Percentiles rank a stretch among this genome's conserved stretches.
Evolutionary conservation across 2,797 vertebrate genomes (phyloP).

Genomic region (Choloepus didactylus): DNA sequence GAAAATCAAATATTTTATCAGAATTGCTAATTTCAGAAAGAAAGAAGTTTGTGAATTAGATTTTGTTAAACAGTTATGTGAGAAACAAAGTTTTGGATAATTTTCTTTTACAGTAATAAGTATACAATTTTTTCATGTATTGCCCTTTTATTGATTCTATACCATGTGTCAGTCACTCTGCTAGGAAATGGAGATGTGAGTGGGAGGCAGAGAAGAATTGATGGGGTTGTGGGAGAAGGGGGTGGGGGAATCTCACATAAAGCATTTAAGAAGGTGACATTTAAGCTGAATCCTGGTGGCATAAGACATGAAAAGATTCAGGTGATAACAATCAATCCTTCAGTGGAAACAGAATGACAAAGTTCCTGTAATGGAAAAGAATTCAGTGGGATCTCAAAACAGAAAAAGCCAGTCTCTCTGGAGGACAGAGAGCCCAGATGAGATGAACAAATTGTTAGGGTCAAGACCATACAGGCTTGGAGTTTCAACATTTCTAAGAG

Average conservation of each 20-base stretch:
- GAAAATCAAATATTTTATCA: slow-evolving; percentile 28
- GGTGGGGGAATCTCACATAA: background rate
- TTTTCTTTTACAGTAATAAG: background rate
- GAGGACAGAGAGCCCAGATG: background rate
- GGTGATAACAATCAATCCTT: background rate
- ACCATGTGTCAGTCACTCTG: background rate
- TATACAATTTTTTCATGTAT: background rate
- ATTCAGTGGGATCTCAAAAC: too few relatives aligned
- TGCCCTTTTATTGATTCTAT: background rate
- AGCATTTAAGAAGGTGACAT: background rate
- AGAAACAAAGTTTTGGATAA: background rate
- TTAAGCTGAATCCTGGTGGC: background rate
- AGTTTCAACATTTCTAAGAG: background rate
- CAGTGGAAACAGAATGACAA: background rate
- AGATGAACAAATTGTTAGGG: background rate
- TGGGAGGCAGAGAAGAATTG: background rate
- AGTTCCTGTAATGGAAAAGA: background rate
- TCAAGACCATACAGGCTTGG: background rate
- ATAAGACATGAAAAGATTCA: background rate
- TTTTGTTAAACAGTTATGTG: background rate
- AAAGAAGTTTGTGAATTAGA: background rate
- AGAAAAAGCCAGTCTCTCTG: background rate
- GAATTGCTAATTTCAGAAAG: slow-evolving; percentile 20
- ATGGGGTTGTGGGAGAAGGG: background rate
- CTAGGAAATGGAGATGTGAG: background rate